phyloP scores from a whole-genome alignment of 2,797 vertebrate species.

The Chelmon rostratus region DNA sequence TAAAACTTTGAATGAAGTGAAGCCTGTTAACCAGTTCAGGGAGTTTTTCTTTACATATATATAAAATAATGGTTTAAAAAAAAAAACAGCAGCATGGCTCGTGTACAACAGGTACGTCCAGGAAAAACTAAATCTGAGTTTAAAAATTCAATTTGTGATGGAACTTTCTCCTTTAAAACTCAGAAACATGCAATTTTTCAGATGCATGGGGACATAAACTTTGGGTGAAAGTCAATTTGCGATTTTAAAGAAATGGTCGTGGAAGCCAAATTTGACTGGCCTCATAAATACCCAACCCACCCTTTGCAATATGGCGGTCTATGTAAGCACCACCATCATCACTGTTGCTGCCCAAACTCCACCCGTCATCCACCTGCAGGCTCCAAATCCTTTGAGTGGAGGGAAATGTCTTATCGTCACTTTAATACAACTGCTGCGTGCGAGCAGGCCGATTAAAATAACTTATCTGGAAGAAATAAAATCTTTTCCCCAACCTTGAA shows the following conservation, averaged over 20 bases:
- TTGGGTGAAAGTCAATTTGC: not conserved
- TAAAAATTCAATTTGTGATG: too few relatives aligned
- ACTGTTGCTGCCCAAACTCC: not conserved
- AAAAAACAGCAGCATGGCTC: too few relatives aligned
- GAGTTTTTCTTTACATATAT: too few relatives aligned
- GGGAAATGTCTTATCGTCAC: not conserved
- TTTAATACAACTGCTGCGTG: constrained; percentile 30
- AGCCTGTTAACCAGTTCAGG: not conserved
- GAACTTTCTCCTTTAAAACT: too few relatives aligned
- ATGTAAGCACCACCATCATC: not conserved
- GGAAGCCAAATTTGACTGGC: not conserved
- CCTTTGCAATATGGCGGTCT: not conserved
- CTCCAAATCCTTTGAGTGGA: not conserved
- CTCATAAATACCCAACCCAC: not conserved
- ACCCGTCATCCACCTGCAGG: constrained; percentile 14
- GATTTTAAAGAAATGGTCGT: too few relatives aligned
- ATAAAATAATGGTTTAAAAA: too few relatives aligned
- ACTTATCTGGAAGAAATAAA: constrained; percentile 16
- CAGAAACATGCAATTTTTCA: too few relatives aligned
- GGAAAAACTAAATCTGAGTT: too few relatives aligned
- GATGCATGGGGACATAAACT: not conserved
- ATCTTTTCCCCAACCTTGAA: not conserved
- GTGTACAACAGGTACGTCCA: too few relatives aligned
- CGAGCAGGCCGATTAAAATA: constrained; percentile 28
- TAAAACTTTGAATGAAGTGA: not conserved